Base-by-base conservation (phyloP, 2,113 vertebrate genomes). In the Butorides virescens region DNA sequence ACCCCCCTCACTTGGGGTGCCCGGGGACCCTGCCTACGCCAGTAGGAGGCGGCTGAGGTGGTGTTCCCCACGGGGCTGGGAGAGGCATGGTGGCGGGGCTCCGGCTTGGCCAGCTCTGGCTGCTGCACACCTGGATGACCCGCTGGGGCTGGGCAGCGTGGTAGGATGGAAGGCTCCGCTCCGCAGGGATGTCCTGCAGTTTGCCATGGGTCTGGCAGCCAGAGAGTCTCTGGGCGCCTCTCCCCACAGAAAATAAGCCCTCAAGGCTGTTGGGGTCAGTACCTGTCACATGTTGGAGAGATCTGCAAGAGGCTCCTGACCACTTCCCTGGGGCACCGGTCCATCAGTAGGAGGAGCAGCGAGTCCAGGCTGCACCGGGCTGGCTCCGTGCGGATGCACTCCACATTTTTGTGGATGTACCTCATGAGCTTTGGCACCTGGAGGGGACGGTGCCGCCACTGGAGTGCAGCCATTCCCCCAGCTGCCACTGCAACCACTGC, bases 241-340 rank as follows among this genome's bases (percentile, higher is more conserved):
- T 58, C 27, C 4, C 23, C 53, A 32, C 13, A 36, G 16, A 15
- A 34, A 76, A 46, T 11, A 46, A n/a, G 17, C 30, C n/a, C 36
- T 63, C 49, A 26, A 5, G 59, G 39, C 19, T 34, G 15, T 15
- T 14, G 23, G 42, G 49, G n/a, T 18, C 53, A 16, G 61, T 85
- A 81, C 87, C 87, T 90, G 56, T 75, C 29, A 20, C 25, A 19
- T 3, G 34, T 15, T 12, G 72, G 15, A 71, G 49, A 19, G 4
- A 2, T 20, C 62, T 37, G 36, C 18, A 88, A 12, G 7, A 93
- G 36, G 49, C 37, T 13, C 5, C 9, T n/a, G 62, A 63, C 36
- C 50, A 58, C 56, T 20, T 22, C 63, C 0, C 25, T 46, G 20
- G 30, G 2, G 9, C 15, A 8, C 13, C 23, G 0, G 0, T 16